Evolutionary conservation across 2,888 invertebrate species (phyloP).

Genomic region (Helicoverpa assulta): DNA sequence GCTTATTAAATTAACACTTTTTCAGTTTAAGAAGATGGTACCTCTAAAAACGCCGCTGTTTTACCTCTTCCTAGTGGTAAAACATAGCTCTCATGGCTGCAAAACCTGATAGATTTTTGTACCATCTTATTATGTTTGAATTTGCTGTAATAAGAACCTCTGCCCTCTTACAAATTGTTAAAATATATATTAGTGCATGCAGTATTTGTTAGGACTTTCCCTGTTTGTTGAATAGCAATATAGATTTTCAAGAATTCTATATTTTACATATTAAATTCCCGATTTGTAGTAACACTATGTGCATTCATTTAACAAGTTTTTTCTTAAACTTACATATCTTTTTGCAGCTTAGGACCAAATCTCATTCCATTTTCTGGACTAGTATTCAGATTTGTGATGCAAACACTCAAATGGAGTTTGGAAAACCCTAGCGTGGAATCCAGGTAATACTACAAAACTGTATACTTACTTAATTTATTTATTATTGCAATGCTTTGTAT

Average conservation of each 20-base stretch:
- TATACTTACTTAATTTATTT: background rate
- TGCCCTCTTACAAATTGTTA: background rate
- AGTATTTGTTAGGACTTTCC: background rate
- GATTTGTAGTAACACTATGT: background rate
- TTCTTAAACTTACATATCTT: constrained; percentile 2
- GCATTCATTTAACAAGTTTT: background rate
- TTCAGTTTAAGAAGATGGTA: too few species aligned
- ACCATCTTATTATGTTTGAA: too few species aligned
- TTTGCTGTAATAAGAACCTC: too few species aligned
- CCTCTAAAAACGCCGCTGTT: too few species aligned
- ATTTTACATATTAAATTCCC: background rate
- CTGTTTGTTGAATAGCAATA: too few species aligned
- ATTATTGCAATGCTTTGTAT: background rate
- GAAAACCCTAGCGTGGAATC: constrained; percentile 75
- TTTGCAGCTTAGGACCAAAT: constrained; percentile 81
- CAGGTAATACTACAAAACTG: constrained; percentile 68
- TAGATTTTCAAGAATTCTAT: too few species aligned
- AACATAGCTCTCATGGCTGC: too few species aligned
- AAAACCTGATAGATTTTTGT: too few species aligned
- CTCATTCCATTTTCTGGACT: constrained; percentile 83
- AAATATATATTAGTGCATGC: background rate
- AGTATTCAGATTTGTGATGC: constrained; percentile 81
- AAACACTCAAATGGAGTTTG: constrained; percentile 82
- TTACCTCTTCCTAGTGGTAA: too few species aligned
- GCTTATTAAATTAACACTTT: too few species aligned